Evolutionary conservation across 2,797 vertebrate species (phyloP).

Genomic region (Mallotus villosus): DNA sequence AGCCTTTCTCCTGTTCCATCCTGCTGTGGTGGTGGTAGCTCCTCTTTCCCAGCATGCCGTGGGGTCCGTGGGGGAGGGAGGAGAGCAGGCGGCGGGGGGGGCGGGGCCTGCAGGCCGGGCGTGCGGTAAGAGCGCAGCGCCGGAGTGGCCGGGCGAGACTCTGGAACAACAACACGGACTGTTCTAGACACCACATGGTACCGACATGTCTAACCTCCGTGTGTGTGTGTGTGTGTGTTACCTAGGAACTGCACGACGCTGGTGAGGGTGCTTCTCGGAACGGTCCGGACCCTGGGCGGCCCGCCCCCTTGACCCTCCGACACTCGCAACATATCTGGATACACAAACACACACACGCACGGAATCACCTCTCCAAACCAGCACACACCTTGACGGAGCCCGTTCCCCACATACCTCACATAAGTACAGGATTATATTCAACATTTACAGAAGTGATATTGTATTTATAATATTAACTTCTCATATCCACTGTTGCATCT

Average conservation of each 20-base stretch:
- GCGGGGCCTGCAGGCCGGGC: slow-evolving; percentile 85
- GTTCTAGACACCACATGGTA: background rate
- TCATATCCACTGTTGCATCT: too few species aligned
- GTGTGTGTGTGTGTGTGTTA: slow-evolving; percentile 57
- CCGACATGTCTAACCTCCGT: background rate
- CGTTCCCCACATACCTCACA: background rate
- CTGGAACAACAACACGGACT: slow-evolving; percentile 66
- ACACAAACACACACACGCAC: slow-evolving; percentile 44
- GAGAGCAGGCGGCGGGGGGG: slow-evolving; percentile 85
- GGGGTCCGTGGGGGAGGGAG: slow-evolving; percentile 84
- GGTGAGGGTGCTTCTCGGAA: slow-evolving; percentile 89
- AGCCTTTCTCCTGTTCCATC: slow-evolving; percentile 80
- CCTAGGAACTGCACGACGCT: slow-evolving; percentile 95
- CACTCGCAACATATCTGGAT: slow-evolving; percentile 91
- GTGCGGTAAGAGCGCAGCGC: slow-evolving; percentile 87
- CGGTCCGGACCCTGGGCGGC: slow-evolving; percentile 87
- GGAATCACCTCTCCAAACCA: slow-evolving; percentile 24
- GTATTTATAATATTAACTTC: too few species aligned
- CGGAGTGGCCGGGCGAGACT: slow-evolving; percentile 87
- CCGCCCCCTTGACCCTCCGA: slow-evolving; percentile 87
- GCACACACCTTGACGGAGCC: background rate
- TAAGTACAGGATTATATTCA: background rate
- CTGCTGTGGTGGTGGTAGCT: slow-evolving; percentile 95
- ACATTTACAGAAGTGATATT: too few species aligned
- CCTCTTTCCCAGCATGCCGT: slow-evolving; percentile 94